Percentiles rank a stretch among this genome's conserved stretches.
These are phyloP conservation scores for Ursus arctos DNA, from an alignment of 2,113 vertebrate genomes.

Conservation along the genomic window DNA sequence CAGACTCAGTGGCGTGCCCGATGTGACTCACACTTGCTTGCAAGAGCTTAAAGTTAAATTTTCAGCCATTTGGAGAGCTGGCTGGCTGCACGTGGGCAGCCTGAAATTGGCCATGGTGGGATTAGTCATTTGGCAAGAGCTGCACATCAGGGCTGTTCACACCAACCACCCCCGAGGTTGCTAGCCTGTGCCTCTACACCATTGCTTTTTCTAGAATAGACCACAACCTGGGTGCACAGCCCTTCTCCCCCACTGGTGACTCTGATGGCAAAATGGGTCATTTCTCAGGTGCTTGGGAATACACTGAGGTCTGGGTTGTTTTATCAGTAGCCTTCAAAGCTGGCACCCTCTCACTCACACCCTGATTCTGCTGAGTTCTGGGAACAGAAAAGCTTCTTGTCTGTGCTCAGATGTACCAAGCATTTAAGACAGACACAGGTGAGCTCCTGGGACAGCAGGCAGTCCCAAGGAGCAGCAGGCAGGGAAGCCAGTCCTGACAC, in stretches of 20 bases:
- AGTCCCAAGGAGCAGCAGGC: rapidly evolving
- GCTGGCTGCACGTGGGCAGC: rapidly evolving
- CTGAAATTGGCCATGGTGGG: rapidly evolving
- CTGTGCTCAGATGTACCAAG: background rate
- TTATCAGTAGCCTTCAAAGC: background rate
- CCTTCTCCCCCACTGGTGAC: background rate
- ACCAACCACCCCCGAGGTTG: rapidly evolving
- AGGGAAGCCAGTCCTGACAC: background rate
- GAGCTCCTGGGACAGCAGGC: background rate
- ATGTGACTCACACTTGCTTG: rapidly evolving
- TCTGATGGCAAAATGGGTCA: background rate
- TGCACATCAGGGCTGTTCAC: rapidly evolving
- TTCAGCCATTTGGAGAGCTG: background rate
- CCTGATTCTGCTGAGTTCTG: background rate
- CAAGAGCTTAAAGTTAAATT: rapidly evolving
- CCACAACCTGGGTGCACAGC: rapidly evolving
- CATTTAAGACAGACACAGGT: rapidly evolving
- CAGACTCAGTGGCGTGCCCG: rapidly evolving
- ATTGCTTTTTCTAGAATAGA: rapidly evolving
- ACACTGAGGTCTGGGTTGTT: background rate
- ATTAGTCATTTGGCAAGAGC: background rate
- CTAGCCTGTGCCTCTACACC: rapidly evolving
- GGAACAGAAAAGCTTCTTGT: background rate
- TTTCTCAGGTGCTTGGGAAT: background rate
- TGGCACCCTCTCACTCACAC: background rate